Evolutionary conservation across 2,888 invertebrate genomes (phyloP), one percentile per base, ranked within the genome.

Genomic region (Xestia sexstrigata): DNA sequence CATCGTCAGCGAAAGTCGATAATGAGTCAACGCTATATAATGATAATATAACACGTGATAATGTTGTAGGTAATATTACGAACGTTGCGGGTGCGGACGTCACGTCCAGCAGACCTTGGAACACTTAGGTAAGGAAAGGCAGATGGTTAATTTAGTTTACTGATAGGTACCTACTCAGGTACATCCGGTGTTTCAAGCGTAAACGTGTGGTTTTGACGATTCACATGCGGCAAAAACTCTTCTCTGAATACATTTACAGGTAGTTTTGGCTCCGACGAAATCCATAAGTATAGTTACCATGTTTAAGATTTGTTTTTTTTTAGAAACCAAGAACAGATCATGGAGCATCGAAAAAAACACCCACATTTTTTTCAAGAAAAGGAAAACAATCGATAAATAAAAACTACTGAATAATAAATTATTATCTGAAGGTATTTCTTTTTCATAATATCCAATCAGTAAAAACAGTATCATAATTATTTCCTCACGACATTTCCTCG

Each of bases 11-110:
- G 65, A 81, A 62, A 76, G 68, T 65, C 26, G 39, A n/a, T 49
- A 63, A 42, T 84, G 70, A 81, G 47, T 82, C 81, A 84, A 81
- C 60, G 55, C 47, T 60, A 42, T 68, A 23, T 47, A 58, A 74
- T 81, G 26, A 65, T 65, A 42, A 65, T 65, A 42, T 42, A 49
- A 45, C 68, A 47, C 76, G 71, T 72, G 70, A 75, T 70, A 45
- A 11, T 60, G 79, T 58, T 60, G 79, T 58, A 30, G 60, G 60
- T 30, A 26, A 62, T 35, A 63, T 67, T 60, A 81, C 73, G 30
- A 60, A 45, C 30, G 58, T 17, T 80, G 55, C 30, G 69, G 17
- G 45, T 8, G 5, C 23, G 35, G 23, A 74, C 79, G 83, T 55
- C 68, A 42, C 42, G 26, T 2, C 35, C 9, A 62, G 17, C 17